These are phyloP conservation scores for Girardia tigrina DNA, from an alignment of 2,888 invertebrate genomes.

Conservation along the genomic window DNA sequence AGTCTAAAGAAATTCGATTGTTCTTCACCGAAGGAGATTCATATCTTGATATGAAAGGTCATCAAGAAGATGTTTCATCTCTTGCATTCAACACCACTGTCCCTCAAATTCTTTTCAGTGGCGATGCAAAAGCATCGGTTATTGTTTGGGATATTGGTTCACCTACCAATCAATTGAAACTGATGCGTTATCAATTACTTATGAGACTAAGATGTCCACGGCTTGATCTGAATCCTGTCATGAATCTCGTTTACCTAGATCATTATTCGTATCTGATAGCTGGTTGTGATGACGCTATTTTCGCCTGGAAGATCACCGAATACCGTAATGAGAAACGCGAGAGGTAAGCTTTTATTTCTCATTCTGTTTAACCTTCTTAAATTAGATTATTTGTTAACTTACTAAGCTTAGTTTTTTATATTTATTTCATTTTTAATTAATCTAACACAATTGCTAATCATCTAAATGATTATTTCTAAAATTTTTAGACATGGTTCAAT, in stretches of 20 bases:
- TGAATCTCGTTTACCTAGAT: constrained; percentile 34
- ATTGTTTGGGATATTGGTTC: constrained; percentile 17
- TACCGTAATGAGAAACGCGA: neutral
- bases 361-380: too few relatives aligned
- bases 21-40: neutral
- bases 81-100: neutral
- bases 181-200: constrained; percentile 17
- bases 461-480: too few relatives aligned
- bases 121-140: neutral
- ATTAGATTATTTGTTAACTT: too few relatives aligned
- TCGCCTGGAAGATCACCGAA: constrained; percentile 27
- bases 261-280: constrained; percentile 27
- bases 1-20: neutral
- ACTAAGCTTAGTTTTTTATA: too few relatives aligned
- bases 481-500: too few relatives aligned
- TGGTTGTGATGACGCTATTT: constrained; percentile 33
- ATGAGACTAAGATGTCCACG: constrained; percentile 6
- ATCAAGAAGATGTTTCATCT: neutral
- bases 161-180: neutral
- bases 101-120: neutral
- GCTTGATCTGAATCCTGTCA: constrained; percentile 28
- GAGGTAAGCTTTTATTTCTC: neutral
- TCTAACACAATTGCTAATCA: too few relatives aligned
- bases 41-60: neutral
- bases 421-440: too few relatives aligned